Conservation (phyloP, 1,140 invertebrate species). For the Sitobion miscanthi region DNA sequence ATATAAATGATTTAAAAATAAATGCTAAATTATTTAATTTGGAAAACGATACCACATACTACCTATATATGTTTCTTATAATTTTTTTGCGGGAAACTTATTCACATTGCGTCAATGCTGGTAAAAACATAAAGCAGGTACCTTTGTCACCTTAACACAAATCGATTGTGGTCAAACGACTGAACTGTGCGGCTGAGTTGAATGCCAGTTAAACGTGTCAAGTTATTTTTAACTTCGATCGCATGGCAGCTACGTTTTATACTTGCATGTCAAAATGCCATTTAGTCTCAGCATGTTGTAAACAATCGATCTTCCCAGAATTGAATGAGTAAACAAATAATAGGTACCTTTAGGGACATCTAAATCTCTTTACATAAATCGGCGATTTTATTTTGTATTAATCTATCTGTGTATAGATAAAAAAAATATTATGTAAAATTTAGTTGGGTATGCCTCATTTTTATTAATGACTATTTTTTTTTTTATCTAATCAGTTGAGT, state of each 20-base stretch:
- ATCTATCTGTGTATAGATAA: neutral
- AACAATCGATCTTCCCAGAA: neutral
- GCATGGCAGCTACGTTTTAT: neutral
- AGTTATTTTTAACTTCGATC: neutral
- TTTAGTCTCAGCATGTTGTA: neutral
- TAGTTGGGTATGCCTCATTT: neutral
- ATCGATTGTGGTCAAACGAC: neutral
- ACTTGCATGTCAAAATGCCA: slow-evolving; percentile 5
- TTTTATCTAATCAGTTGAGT: neutral
- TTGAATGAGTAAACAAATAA: neutral
- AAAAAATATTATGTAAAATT: neutral
- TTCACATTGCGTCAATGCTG: neutral
- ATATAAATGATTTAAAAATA: too few relatives aligned
- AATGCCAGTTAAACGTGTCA: neutral
- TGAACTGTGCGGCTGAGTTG: neutral
- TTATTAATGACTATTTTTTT: neutral
- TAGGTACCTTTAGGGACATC: neutral
- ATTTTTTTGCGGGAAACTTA: neutral
- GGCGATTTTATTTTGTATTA: neutral
- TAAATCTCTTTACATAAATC: neutral
- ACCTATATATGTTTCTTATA: too few relatives aligned
- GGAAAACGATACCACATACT: too few relatives aligned
- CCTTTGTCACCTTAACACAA: neutral
- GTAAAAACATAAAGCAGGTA: neutral
- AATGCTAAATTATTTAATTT: too few relatives aligned